Percentiles rank a stretch among this genome's conserved stretches.
phyloP scores from a whole-genome alignment of 2,797 vertebrate genomes.

The Brachyalestes nurse region DNA sequence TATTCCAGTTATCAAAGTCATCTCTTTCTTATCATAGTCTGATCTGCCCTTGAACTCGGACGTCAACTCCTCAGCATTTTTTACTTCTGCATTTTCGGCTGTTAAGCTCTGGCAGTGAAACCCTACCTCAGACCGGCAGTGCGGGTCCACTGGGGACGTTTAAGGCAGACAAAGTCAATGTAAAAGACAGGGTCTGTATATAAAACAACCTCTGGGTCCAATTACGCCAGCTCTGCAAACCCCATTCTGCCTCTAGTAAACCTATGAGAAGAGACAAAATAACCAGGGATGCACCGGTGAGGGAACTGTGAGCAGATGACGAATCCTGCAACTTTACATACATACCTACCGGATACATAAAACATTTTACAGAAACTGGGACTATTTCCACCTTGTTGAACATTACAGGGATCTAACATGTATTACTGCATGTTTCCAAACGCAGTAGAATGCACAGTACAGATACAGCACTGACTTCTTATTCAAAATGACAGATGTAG shows the following conservation, averaged over 20 bases:
- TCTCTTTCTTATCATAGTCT: neutral
- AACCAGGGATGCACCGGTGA: too few species aligned
- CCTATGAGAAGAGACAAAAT: neutral
- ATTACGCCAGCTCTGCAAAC: constrained; percentile 14
- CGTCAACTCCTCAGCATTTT: neutral
- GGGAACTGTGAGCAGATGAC: too few species aligned
- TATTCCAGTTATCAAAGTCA: neutral
- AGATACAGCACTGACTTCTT: too few species aligned
- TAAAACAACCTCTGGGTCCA: neutral
- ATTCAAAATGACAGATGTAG: too few species aligned
- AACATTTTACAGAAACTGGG: too few species aligned
- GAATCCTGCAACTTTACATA: too few species aligned
- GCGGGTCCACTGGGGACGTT: constrained; percentile 8
- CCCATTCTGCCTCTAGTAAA: neutral
- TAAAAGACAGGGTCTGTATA: constrained; percentile 23
- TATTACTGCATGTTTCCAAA: too few species aligned
- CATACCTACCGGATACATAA: too few species aligned
- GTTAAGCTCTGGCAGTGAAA: constrained; percentile 17
- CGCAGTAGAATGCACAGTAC: too few species aligned
- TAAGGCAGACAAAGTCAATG: constrained; percentile 38
- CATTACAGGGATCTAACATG: too few species aligned
- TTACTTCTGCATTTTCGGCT: neutral
- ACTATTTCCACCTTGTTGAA: too few species aligned
- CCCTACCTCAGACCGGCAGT: constrained; percentile 15
- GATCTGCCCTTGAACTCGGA: neutral